Evolutionary conservation across 2,888 invertebrate species (phyloP).

Genomic region (Protonemura montana): DNA sequence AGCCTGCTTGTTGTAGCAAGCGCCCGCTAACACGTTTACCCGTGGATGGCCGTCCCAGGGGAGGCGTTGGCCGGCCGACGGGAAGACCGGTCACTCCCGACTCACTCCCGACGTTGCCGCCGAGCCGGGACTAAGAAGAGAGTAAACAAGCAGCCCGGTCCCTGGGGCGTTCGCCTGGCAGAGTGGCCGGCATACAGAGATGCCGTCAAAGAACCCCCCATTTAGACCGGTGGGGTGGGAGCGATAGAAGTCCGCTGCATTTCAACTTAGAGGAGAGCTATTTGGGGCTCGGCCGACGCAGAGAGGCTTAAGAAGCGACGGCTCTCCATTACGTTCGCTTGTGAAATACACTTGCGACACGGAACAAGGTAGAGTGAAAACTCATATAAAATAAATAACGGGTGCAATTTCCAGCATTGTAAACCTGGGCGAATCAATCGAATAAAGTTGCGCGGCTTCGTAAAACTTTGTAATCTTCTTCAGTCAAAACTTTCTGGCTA

Average conservation of each 20-base stretch:
- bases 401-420: too few species aligned
- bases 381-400: too few species aligned
- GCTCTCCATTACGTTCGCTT: too few species aligned
- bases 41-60: neutral
- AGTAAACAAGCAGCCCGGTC: neutral
- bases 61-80: neutral
- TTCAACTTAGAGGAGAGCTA: neutral
- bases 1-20: neutral
- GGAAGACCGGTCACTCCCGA: too few species aligned
- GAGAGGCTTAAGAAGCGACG: too few species aligned
- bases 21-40: constrained; percentile 15
- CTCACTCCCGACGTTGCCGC: neutral
- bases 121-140: neutral
- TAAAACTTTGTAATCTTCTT: too few species aligned
- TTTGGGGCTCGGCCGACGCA: neutral
- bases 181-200: constrained; percentile 30
- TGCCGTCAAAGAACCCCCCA: neutral
- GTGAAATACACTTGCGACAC: too few species aligned
- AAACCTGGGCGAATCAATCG: too few species aligned
- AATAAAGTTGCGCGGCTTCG: too few species aligned
- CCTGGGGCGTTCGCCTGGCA: neutral
- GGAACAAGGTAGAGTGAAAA: too few species aligned
- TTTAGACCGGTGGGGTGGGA: neutral
- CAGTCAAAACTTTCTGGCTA: too few species aligned
- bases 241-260: neutral